Base-by-base conservation (phyloP, 2,113 vertebrate genomes). In the Puntigrus tetrazona region DNA sequence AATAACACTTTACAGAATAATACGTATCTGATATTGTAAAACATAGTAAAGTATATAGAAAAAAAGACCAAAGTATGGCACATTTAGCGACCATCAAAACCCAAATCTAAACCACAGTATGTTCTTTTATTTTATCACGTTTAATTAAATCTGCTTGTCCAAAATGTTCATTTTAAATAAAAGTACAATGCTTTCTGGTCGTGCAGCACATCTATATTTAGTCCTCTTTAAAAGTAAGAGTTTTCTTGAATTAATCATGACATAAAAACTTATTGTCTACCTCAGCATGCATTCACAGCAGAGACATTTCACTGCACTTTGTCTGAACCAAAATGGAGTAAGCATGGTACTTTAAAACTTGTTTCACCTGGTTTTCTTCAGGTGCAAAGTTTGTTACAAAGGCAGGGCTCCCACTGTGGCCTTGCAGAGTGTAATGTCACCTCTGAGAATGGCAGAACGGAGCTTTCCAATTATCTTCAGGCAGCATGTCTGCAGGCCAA, bases 381-480 rank as follows among this genome's bases (percentile, higher is more conserved):
- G 27, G 61, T 6, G 76, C 8, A 61, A 77, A 78, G 29, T 78
- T 57, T 57, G 22, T 22, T 57, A 38, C 5, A 50, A 52, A 29
- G 73, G 4, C 27, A 52, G 31, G 76, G n/a, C 27, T 43, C n/a
- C 36, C 55, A 18, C 36, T 55, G 74, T 52, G 29, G 34, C 20
- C 5, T 47, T 13, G 43, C 69, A 55, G 74, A 77, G 69, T n/a
- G 38, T 45, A 73, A 73, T 43, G 38, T 73, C 47, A 14, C 74
- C 47, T 36, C 7, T 78, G 38, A 78, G 18, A 38, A 61, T 16
- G 55, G 34, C n/a, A 25, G 11, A 78, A 38, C 9, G 38, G 22
- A 61, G 55, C 55, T 78, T 78, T 78, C n/a, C 77, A 78, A 78
- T 63, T 78, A 78, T 78, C 77, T 61, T 41, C 77, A 78, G 77